These are phyloP conservation scores for Aethina tumida DNA, from an alignment of 1,140 invertebrate species.

Conservation along the genomic window DNA sequence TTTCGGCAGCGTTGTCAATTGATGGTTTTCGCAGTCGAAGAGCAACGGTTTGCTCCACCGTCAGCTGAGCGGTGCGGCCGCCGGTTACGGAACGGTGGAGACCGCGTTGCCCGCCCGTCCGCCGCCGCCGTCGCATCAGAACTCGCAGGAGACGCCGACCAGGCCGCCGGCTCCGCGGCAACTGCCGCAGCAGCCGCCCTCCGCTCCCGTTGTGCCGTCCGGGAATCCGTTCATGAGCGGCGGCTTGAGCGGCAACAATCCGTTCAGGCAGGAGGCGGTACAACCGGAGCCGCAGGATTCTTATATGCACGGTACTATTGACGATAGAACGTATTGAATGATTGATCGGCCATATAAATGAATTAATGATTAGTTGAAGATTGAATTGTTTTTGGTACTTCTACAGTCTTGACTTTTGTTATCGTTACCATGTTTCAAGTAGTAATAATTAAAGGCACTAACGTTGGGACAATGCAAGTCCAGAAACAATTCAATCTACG, in stretches of 20 bases:
- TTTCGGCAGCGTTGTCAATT: constrained; percentile 1
- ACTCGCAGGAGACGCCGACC: constrained; percentile 9
- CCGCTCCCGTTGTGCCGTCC: constrained; percentile 16
- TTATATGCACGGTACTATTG: constrained; percentile 43
- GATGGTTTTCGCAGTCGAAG: constrained; percentile 23
- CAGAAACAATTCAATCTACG: too few species aligned
- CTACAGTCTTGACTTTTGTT: too few species aligned
- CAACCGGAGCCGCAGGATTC: constrained; percentile 48
- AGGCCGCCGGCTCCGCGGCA: constrained; percentile 24
- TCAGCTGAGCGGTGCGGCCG: constrained; percentile 20
- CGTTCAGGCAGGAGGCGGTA: constrained; percentile 43
- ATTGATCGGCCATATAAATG: too few species aligned
- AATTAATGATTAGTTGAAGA: too few species aligned
- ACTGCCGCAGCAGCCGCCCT: constrained; percentile 36
- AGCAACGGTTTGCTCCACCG: constrained; percentile 28
- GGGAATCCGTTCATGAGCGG: constrained; percentile 49
- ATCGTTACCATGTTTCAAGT: too few species aligned
- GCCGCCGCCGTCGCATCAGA: constrained; percentile 24
- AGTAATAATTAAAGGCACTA: too few species aligned
- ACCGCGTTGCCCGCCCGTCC: constrained; percentile 34
- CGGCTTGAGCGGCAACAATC: constrained; percentile 26
- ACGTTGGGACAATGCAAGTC: too few species aligned
- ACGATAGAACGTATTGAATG: constrained; percentile 45
- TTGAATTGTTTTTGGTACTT: too few species aligned
- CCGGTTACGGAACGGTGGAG: constrained; percentile 34